These are phyloP conservation scores for Psittacus erithacus DNA, from an alignment of 2,113 vertebrate genomes.

Conservation along the genomic window DNA sequence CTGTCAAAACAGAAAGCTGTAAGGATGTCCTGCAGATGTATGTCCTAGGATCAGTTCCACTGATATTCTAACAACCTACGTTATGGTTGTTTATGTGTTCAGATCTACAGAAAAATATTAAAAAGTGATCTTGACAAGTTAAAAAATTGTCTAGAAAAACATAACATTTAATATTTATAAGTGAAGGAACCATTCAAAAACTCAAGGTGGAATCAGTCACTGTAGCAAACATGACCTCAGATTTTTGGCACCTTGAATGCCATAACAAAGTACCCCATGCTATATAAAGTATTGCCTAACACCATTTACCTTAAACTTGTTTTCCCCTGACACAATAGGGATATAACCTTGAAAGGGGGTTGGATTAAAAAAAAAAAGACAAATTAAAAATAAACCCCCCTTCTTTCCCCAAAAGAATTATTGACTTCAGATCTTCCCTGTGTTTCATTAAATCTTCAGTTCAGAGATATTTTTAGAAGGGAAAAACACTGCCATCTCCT, in stretches of 20 bases:
- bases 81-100: background rate
- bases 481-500: slow-evolving; percentile 27
- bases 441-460: background rate
- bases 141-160: background rate
- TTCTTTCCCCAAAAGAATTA: background rate
- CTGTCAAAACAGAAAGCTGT: background rate
- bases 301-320: background rate
- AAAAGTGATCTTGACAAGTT: background rate
- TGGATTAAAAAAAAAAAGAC: background rate
- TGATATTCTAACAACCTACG: background rate
- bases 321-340: accelerated
- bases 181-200: background rate
- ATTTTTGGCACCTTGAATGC: background rate
- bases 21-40: background rate
- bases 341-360: background rate
- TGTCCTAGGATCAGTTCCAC: background rate
- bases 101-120: background rate
- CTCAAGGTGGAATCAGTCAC: background rate
- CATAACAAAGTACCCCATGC: background rate
- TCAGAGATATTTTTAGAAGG: background rate
- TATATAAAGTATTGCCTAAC: background rate
- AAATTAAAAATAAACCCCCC: background rate
- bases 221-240: background rate
- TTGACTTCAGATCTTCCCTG: background rate
- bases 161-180: background rate